Evolutionary conservation across 2,888 invertebrate species (phyloP).

Genomic region (Lycophotia porphyrea): DNA sequence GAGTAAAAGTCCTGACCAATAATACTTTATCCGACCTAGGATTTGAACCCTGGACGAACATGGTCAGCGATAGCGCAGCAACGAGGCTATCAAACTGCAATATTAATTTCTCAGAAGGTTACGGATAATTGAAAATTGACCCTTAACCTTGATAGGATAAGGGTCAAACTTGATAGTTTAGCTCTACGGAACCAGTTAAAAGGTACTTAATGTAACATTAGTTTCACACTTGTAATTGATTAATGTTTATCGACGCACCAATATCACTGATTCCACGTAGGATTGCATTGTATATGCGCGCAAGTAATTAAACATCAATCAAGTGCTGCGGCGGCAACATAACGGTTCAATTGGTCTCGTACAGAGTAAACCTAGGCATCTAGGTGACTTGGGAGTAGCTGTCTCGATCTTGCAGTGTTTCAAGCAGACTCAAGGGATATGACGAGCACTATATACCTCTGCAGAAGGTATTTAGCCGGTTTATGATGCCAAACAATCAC

Average conservation of each 20-base stretch:
- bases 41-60: background rate
- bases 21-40: background rate
- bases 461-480: background rate
- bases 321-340: conserved; percentile 40
- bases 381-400: conserved; percentile 27
- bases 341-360: conserved; percentile 33
- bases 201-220: conserved; percentile 8
- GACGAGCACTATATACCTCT: background rate
- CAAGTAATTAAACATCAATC: conserved; percentile 63
- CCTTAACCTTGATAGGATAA: no score
- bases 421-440: conserved; percentile 28
- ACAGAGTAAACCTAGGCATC: background rate
- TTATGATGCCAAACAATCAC: conserved; percentile 10
- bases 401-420: conserved; percentile 32
- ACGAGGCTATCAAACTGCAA: background rate
- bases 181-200: background rate
- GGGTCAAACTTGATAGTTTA: no score
- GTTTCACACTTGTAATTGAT: conserved; percentile 29
- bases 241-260: conserved; percentile 22
- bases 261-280: conserved; percentile 26
- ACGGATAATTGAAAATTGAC: background rate
- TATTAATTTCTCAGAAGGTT: background rate
- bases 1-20: background rate
- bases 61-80: background rate
- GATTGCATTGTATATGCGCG: conserved; percentile 41